Evolutionary conservation across 2,888 invertebrate species (phyloP), one percentile per base, ranked within the genome.

Genomic region (Pristionchus entomophagus): DNA sequence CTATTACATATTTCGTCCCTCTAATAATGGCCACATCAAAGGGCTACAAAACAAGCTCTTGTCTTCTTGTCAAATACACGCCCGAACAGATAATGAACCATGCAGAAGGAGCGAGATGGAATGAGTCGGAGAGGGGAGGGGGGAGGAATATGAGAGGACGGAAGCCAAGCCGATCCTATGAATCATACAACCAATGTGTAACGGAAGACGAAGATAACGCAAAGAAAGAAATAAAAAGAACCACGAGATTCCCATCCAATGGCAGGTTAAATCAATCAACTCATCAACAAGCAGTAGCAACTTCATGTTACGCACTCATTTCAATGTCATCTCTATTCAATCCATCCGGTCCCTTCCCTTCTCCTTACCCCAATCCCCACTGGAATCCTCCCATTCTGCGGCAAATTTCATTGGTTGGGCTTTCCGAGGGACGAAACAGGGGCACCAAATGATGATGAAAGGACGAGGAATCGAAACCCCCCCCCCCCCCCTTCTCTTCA

Each of bases 381-480:
- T 12, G 26, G 38, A 45, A 73, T 41, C 38, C 73, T n/a, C 22
- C 41, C 45, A 73, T 38, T 41, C 41, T 22, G 45, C 8, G 45
- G 38, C 73, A 59, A 59, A 59, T 59, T 59, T 29, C 59, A 59
- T 59, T 59, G 59, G 59, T 10, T 51, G 51, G 19, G 51, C 17
- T 51, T 12, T 2, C 29, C 26, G 59, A 69, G 65, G 65, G 38
- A 69, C 17, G 35, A 62, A 62, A 69, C 35, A 22, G 65, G 62
- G n/a, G 38, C 22, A 38, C 65, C 35, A 69, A 69, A 69, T 69
- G 65, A 69, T 69, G 65, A 69, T 69, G 65, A 69, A 69, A 69
- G 38, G 65, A 22, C 8, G 38, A 38, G 29, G 59, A 59, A 29
- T 69, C 38, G 65, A 22, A 38, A 4, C 65, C 14, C 38, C 22